Conservation (phyloP, 1,140 invertebrate species). For the Ceratina calcarata region DNA sequence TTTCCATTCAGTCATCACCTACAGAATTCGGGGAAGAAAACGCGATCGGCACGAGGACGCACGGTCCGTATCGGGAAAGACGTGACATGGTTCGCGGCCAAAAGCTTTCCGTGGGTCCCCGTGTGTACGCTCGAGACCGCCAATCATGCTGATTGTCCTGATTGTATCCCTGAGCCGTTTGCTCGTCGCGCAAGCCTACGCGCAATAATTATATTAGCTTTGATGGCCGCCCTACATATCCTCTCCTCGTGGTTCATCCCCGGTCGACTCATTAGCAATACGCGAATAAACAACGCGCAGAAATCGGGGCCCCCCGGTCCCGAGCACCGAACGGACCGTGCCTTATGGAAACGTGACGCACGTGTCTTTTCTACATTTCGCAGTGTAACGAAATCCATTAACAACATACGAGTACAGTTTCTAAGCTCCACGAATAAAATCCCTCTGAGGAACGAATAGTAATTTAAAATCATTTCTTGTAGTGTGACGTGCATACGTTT, state of each 20-base stretch:
- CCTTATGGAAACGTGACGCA: no score
- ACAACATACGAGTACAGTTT: no score
- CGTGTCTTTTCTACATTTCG: no score
- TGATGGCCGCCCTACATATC: constrained; percentile 52
- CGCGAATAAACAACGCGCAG: constrained; percentile 57
- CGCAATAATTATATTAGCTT: constrained; percentile 73
- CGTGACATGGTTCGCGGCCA: constrained; percentile 42
- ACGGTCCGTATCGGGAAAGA: constrained; percentile 5
- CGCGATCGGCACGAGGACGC: constrained; percentile 2
- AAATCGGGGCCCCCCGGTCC: constrained; percentile 29
- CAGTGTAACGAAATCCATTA: no score
- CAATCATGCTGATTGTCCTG: constrained; percentile 72
- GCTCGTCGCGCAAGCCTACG: constrained; percentile 58
- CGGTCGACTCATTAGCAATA: constrained; percentile 66
- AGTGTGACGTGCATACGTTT: no score
- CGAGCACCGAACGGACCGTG: no score
- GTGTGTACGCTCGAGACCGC: constrained; percentile 68
- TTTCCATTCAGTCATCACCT: no score
- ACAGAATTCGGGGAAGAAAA: constrained; percentile 5
- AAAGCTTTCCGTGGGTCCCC: constrained; percentile 58
- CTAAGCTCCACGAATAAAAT: no score
- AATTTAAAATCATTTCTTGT: no score
- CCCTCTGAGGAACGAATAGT: no score
- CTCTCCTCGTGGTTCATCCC: constrained; percentile 55
- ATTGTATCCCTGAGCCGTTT: constrained; percentile 68